Evolutionary conservation across 1,140 invertebrate genomes (phyloP).

Genomic region (Luehdorfia chinensis): DNA sequence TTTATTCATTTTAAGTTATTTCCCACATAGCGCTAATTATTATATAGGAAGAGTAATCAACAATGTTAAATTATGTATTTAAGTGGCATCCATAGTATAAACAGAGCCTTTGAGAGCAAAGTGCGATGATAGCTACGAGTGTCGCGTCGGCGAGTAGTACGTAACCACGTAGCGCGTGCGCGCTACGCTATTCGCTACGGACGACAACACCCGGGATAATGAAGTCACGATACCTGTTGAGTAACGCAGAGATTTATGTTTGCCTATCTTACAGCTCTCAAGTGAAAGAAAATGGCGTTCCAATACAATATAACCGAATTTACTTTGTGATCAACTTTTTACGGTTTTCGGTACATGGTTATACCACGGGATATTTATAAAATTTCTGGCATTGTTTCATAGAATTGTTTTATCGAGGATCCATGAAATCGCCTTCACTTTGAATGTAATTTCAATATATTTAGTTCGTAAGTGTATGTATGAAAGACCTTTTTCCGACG

Average conservation of each 20-base stretch:
- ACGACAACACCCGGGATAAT: slow-evolving; percentile 17
- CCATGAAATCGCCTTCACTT: too few relatives aligned
- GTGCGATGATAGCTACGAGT: slow-evolving; percentile 12
- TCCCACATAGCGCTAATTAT: background rate
- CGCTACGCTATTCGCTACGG: slow-evolving; percentile 2
- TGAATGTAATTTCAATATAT: too few relatives aligned
- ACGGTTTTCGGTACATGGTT: too few relatives aligned
- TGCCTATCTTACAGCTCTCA: background rate
- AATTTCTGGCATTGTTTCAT: too few relatives aligned
- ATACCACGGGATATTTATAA: too few relatives aligned
- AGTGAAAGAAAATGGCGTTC: slow-evolving; percentile 2
- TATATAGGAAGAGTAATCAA: background rate
- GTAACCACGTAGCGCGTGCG: slow-evolving; percentile 13
- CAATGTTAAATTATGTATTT: background rate
- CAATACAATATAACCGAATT: background rate
- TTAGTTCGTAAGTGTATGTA: too few relatives aligned
- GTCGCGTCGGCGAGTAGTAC: slow-evolving; percentile 13
- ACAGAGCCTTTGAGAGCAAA: slow-evolving; percentile 10
- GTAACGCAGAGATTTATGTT: slow-evolving; percentile 15
- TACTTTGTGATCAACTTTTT: too few relatives aligned
- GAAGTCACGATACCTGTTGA: slow-evolving; percentile 34
- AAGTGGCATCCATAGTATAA: slow-evolving; percentile 3
- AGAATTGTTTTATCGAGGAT: too few relatives aligned
- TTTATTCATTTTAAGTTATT: background rate
- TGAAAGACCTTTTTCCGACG: too few relatives aligned